phyloP scores from a whole-genome alignment of 2,888 invertebrate genomes.

The Epicampocera succincta region DNA sequence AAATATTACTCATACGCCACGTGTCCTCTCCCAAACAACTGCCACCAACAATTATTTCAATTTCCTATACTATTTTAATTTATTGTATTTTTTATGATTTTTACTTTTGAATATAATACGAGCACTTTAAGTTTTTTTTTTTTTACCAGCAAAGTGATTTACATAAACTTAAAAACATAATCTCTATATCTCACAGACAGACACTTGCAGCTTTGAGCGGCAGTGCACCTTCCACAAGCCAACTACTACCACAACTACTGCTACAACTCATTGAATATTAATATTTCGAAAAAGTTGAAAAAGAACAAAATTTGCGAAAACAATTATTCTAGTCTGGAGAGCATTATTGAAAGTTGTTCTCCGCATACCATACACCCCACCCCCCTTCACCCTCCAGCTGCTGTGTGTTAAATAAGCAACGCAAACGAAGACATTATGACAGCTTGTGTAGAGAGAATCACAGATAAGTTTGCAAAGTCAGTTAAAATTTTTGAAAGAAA shows the following conservation, averaged over 20 bases:
- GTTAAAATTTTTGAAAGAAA: constrained; percentile 32
- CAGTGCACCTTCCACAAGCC: constrained; percentile 60
- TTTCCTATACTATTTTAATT: not conserved
- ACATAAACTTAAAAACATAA: constrained; percentile 66
- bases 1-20: constrained; percentile 29
- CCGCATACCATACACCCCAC: not conserved
- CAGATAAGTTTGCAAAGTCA: constrained; percentile 64
- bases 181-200: constrained; percentile 53
- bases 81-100: constrained; percentile 26
- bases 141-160: constrained; percentile 45
- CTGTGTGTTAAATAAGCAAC: constrained; percentile 27
- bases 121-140: constrained; percentile 43
- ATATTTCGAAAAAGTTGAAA: constrained; percentile 48
- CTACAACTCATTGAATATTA: constrained; percentile 69
- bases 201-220: constrained; percentile 50
- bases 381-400: not conserved
- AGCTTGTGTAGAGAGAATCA: constrained; percentile 53
- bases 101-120: constrained; percentile 5
- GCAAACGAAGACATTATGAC: constrained; percentile 65
- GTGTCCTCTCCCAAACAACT: not conserved
- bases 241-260: constrained; percentile 49
- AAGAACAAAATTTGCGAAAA: constrained; percentile 68
- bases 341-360: constrained; percentile 75
- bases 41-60: constrained; percentile 1
- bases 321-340: constrained; percentile 78